phyloP scores from a whole-genome alignment of 2,888 invertebrate species.

The Stenotaenia linearis region DNA sequence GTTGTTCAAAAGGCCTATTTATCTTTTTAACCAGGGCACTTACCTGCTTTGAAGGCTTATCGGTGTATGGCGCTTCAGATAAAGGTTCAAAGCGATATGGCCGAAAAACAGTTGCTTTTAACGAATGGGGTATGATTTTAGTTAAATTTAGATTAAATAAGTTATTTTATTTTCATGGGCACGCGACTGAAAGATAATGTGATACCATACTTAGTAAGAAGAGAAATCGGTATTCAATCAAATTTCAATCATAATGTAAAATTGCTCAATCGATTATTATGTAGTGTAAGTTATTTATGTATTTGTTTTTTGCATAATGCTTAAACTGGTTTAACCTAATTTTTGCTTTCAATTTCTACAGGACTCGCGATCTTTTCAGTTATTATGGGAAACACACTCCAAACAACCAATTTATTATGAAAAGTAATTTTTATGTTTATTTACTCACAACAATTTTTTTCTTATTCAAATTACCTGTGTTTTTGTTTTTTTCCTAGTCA shows the following conservation, averaged over 20 bases:
- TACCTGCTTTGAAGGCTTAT: too few relatives aligned
- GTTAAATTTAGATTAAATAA: too few relatives aligned
- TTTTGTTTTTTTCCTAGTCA: neutral
- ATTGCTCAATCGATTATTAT: neutral
- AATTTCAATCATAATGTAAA: neutral
- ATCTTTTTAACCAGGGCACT: too few relatives aligned
- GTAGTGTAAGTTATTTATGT: neutral
- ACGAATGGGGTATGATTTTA: too few relatives aligned
- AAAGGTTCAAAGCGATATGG: too few relatives aligned
- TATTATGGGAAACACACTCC: neutral
- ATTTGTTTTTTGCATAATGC: neutral
- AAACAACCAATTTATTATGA: conserved; percentile 18
- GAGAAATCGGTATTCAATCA: neutral
- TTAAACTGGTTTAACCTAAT: neutral
- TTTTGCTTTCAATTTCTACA: neutral
- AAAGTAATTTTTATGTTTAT: neutral
- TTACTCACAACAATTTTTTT: neutral
- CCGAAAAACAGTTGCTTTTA: too few relatives aligned
- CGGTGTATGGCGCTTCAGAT: too few relatives aligned
- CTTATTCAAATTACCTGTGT: neutral
- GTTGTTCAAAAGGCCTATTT: too few relatives aligned
- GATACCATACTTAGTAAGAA: neutral
- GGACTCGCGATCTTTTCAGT: conserved; percentile 5
- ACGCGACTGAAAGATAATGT: neutral
- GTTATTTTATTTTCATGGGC: too few relatives aligned